A percentile compares a stretch with the other conserved stretches of the same genome.
These are phyloP conservation scores for Enteromius mattozi DNA, from an alignment of 2,797 vertebrate genomes.

Conservation along the genomic window DNA sequence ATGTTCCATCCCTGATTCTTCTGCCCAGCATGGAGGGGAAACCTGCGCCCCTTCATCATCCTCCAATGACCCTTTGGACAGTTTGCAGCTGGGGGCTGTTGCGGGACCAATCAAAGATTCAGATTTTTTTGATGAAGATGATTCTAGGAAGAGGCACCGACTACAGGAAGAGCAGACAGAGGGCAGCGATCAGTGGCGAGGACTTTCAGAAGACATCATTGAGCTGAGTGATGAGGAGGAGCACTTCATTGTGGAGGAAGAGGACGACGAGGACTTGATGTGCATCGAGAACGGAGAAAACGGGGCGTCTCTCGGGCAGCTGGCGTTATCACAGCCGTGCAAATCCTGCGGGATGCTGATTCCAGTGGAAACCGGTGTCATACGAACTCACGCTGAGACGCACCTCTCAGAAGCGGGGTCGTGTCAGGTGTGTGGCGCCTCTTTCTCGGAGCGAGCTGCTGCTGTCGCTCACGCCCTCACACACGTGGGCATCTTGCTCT, in stretches of 20 bases:
- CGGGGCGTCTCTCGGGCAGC: constrained; percentile 63
- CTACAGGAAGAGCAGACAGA: constrained; percentile 60
- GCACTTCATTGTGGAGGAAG: constrained; percentile 88
- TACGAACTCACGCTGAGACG: constrained; percentile 86
- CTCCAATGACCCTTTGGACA: constrained; percentile 73
- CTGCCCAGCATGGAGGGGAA: constrained; percentile 65
- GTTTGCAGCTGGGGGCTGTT: constrained; percentile 63
- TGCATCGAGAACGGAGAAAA: constrained; percentile 88
- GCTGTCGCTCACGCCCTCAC: constrained; percentile 85
- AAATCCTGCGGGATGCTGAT: constrained; percentile 87
- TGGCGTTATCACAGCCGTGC: constrained; percentile 79
- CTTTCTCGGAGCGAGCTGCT: constrained; percentile 84
- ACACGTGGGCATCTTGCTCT: constrained; percentile 92
- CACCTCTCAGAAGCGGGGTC: constrained; percentile 88
- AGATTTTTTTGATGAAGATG: constrained; percentile 73
- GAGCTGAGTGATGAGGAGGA: constrained; percentile 85
- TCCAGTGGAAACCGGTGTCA: constrained; percentile 83
- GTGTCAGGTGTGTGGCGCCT: constrained; percentile 88
- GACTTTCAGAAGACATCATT: constrained; percentile 76
- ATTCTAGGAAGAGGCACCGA: constrained; percentile 53
- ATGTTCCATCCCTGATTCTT: constrained; percentile 73
- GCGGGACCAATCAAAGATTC: constrained; percentile 75
- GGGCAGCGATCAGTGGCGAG: constrained; percentile 73
- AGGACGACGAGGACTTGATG: constrained; percentile 82
- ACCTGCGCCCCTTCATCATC: constrained; percentile 66